Conservation (phyloP, 2,113 vertebrate genomes). For the Origma solitaria region DNA sequence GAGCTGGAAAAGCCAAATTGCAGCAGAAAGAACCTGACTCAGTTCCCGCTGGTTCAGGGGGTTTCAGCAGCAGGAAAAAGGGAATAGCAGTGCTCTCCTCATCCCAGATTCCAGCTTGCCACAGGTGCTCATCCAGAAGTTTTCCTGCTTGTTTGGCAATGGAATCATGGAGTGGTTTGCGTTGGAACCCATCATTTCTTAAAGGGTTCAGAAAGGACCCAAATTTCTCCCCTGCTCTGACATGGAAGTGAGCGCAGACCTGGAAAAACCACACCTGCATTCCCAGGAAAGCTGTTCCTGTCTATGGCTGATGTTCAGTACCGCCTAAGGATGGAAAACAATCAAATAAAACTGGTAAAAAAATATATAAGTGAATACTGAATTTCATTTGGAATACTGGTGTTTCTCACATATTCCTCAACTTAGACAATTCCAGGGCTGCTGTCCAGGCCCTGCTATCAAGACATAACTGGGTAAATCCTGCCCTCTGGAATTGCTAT, state of each 20-base stretch:
- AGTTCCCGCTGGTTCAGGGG: accelerated
- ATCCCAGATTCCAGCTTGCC: not conserved
- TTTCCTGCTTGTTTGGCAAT: not conserved
- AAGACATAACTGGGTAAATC: not conserved
- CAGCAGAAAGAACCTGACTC: not conserved
- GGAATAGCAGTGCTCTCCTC: not conserved
- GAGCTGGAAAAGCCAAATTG: not conserved
- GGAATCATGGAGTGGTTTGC: not conserved
- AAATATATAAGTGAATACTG: not conserved
- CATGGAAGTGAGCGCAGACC: accelerated
- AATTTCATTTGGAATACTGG: not conserved
- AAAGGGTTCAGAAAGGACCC: not conserved
- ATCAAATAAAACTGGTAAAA: not conserved
- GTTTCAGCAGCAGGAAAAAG: not conserved
- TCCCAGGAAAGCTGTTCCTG: not conserved
- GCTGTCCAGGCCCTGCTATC: conserved; percentile 28
- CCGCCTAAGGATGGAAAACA: not conserved
- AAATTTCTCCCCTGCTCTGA: not conserved
- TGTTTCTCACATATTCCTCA: conserved; percentile 19
- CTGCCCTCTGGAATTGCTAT: conserved; percentile 43
- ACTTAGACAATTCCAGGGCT: conserved; percentile 13
- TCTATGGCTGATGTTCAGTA: not conserved
- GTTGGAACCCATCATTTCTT: not conserved
- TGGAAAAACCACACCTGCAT: not conserved
- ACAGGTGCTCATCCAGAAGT: not conserved